Conservation (phyloP, 2,888 invertebrate species). For the Toxonevra muliebris region DNA sequence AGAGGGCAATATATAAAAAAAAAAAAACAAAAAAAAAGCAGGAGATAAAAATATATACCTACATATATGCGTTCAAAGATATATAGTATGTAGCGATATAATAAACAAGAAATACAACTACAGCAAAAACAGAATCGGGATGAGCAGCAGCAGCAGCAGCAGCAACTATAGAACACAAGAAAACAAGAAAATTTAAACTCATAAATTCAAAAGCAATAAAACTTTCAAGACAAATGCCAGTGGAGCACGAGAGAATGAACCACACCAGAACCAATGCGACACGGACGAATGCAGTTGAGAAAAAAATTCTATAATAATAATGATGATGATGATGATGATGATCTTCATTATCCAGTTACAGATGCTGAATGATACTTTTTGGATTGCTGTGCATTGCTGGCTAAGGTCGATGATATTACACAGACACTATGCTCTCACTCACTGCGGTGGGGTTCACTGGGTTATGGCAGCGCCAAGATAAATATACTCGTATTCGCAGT, state of each 20-base stretch:
- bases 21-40: too few relatives aligned
- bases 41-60: too few relatives aligned
- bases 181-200: conserved; percentile 39
- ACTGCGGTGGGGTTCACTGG: not conserved
- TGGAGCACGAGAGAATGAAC: not conserved
- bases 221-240: conserved; percentile 60
- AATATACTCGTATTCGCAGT: not conserved
- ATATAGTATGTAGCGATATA: too few relatives aligned
- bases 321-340: not conserved
- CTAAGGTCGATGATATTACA: not conserved
- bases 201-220: conserved; percentile 61
- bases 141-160: too few relatives aligned
- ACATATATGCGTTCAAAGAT: too few relatives aligned
- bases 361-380: too few relatives aligned
- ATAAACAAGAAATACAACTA: too few relatives aligned
- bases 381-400: not conserved
- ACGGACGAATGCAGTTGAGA: conserved; percentile 6
- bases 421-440: not conserved
- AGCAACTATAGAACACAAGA: too few relatives aligned
- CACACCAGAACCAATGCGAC: conserved; percentile 2
- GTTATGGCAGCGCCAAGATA: not conserved
- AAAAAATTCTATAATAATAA: not conserved
- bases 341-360: not conserved
- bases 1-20: too few relatives aligned
- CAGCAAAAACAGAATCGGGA: too few relatives aligned